Evolutionary conservation across 2,888 invertebrate species (phyloP), one percentile per base, ranked within the genome.

Genomic region (Stegophylla sp.): DNA sequence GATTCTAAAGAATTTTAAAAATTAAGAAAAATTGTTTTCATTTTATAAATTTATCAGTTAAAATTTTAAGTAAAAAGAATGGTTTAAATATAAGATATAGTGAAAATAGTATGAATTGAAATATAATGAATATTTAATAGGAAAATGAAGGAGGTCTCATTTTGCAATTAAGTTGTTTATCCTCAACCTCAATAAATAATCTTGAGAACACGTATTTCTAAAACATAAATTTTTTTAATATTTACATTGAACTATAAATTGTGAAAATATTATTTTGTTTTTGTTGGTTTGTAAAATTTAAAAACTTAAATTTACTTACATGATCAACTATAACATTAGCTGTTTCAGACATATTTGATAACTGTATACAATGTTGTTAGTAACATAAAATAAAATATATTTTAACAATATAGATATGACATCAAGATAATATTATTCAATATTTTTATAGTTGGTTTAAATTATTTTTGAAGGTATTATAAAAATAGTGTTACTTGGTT

Each of bases 281-380:
- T 12, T n/a, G n/a, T 9, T n/a, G 9, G 7, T 51, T 51, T 17
- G 17, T 17, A 3, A 51, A 51, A 3, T n/a, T 56, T 56, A 20
- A 20, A 4, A 7, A 0, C 10, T n/a, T 43, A 23, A 3, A 13
- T 56, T 69, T 23, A 71, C 79, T 79, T 51, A 79, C 79, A 61
- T 71, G 34, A 3, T 79, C 79, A 41, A 79, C 79, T 48, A 79
- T 41, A n/a, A 79, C 63, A 15, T 71, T 71, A 5, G 71, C 51
- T 0, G 69, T 63, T 13, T 41, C 17, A n/a, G 79, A 48, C 79
- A 79, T 79, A 23, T 61, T 79, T 7, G 51, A 48, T 34, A 41
- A 51, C 41, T 53, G 23, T 34, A 20, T 41, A 3, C 3, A 26
- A 17, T 20, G 12, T 53, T 17, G 34, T 15, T 20, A 28, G 9